These are phyloP conservation scores for Corythaeola cristata DNA, from an alignment of 2,113 vertebrate genomes.

Conservation along the genomic window DNA sequence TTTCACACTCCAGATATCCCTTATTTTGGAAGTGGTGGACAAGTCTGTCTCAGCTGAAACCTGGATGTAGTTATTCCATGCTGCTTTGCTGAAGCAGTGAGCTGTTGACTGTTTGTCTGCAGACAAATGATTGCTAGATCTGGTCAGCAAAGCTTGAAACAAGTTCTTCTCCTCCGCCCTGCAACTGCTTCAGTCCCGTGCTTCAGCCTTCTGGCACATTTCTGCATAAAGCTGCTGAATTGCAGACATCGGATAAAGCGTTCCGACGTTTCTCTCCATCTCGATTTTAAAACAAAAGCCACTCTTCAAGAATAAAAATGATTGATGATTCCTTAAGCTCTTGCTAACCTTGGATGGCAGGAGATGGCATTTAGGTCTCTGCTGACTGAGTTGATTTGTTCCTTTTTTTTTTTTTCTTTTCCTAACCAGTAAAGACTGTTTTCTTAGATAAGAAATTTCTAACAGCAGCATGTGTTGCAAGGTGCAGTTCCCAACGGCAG, in stretches of 20 bases:
- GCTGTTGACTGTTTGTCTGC: background rate
- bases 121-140: background rate
- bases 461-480: background rate
- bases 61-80: background rate
- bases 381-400: background rate
- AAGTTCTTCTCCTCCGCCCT: background rate
- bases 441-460: background rate
- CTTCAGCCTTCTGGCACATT: background rate
- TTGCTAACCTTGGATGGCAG: background rate
- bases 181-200: accelerated
- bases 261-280: background rate
- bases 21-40: background rate
- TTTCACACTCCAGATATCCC: accelerated
- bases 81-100: background rate
- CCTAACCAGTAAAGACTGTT: background rate
- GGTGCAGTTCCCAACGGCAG: background rate
- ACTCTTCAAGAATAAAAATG: background rate
- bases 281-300: background rate
- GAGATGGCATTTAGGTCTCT: background rate
- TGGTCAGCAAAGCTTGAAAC: background rate
- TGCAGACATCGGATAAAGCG: background rate
- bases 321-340: background rate
- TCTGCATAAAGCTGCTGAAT: background rate
- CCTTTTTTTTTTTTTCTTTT: background rate
- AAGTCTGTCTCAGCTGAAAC: background rate